Base-by-base conservation (phyloP, 2,797 vertebrate genomes). In the Poeciliopsis presidionis region DNA sequence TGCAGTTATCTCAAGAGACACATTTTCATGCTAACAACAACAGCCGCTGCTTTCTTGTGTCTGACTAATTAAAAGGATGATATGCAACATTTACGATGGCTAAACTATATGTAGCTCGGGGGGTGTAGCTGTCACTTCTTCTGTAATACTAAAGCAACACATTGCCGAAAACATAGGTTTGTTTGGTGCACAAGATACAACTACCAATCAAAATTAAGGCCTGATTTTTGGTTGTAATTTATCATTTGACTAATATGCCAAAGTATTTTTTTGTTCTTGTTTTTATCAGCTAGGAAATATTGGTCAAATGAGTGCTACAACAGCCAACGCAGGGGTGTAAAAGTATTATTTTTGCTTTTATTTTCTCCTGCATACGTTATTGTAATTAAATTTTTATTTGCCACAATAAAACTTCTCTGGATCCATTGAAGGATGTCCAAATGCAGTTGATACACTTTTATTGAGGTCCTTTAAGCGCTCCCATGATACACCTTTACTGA, bases 1-100 rank as follows among this genome's bases (percentile, higher is more conserved):
- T 65, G 65, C 49, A 45, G 65, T 71, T 65, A 67, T 76, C 61
- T 76, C 61, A 39, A 67, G 30, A 67, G 47, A 73, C 71, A 72
- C 72, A 59, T 74, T 74, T 59, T 74, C 14, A 67, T 67, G 63
- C 36, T 39, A 67, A 67, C 63, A 65, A 36, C 61, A 67, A 67
- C 63, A 18, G 28, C 16, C 11, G 13, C 53, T 18, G 39, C 8
- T 18, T 61, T 30, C 28, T 45, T 57, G 9, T 46, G 7, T 80
- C 30, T 75, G 53, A 63, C 20, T 18, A 57, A 69, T 49, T 43
- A 74, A 28, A 43, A 47, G 47, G 7, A 47, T 28, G 39, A 25
- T 41, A 49, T n/a, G n/a, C 30, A 53, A 43, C 53, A 81, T 71
- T 46, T 55, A 47, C 3, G 7, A 30, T 28, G 16, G 59, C 28